Percentiles rank a stretch among this genome's conserved stretches.
phyloP scores from a whole-genome alignment of 2,797 vertebrate genomes.

The Cossypha caffra region DNA sequence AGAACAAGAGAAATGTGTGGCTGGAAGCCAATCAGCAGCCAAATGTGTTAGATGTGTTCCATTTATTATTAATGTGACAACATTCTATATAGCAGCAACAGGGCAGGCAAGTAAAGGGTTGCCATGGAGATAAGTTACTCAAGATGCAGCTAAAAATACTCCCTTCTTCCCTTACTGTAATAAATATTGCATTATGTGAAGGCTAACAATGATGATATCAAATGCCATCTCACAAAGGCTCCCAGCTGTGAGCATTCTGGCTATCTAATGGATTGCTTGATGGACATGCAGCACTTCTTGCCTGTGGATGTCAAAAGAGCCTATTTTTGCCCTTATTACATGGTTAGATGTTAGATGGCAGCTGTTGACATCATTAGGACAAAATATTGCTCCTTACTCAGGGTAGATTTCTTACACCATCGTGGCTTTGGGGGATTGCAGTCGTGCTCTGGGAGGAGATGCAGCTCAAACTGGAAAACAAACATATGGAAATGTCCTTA shows the following conservation, averaged over 20 bases:
- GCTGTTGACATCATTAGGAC: constrained; percentile 35
- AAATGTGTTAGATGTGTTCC: constrained; percentile 71
- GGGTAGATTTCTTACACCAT: not conserved
- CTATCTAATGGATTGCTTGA: constrained; percentile 27
- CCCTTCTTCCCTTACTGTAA: constrained; percentile 64
- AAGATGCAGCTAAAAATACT: constrained; percentile 76
- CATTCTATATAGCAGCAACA: constrained; percentile 69
- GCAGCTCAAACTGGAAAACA: not conserved
- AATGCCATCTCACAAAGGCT: constrained; percentile 50
- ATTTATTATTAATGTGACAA: constrained; percentile 78
- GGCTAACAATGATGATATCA: constrained; percentile 72
- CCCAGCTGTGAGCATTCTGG: constrained; percentile 56
- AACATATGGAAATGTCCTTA: not conserved
- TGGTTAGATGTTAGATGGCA: constrained; percentile 6
- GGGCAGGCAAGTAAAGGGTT: constrained; percentile 69
- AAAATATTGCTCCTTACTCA: not conserved
- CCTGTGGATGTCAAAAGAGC: not conserved
- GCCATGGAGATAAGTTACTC: constrained; percentile 76
- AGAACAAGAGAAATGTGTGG: constrained; percentile 60
- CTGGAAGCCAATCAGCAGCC: constrained; percentile 64
- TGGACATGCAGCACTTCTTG: not conserved
- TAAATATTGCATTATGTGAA: constrained; percentile 74
- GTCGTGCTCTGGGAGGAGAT: not conserved
- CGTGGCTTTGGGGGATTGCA: not conserved
- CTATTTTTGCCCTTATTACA: not conserved